These are phyloP conservation scores for Eupithecia inturbata DNA, from an alignment of 2,888 invertebrate genomes.

Conservation along the genomic window DNA sequence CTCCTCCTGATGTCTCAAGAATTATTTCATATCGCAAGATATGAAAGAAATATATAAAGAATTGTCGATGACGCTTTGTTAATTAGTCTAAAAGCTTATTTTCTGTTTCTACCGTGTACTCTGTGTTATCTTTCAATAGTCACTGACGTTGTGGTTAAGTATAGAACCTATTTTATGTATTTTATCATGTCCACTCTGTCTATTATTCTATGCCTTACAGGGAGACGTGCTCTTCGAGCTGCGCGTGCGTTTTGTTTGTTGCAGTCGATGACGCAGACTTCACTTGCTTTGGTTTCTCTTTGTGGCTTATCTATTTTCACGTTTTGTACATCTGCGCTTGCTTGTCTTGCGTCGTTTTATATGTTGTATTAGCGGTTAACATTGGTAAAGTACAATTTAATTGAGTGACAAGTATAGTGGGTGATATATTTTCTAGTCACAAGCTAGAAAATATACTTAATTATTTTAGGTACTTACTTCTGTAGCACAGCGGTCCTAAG, in stretches of 20 bases:
- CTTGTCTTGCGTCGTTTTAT: slow-evolving; percentile 30
- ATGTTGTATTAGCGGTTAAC: slow-evolving; percentile 18
- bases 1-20: not conserved
- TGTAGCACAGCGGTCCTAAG: not conserved
- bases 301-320: slow-evolving; percentile 43
- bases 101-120: not conserved
- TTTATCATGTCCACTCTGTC: not conserved
- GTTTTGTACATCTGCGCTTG: slow-evolving; percentile 32
- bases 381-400: slow-evolving; percentile 12
- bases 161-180: not conserved
- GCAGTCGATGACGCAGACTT: slow-evolving; percentile 60
- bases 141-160: not conserved
- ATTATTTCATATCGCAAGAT: too few relatives aligned
- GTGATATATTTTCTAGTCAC: too few relatives aligned
- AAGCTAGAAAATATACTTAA: not conserved
- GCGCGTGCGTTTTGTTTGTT: slow-evolving; percentile 58
- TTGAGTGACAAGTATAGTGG: not conserved
- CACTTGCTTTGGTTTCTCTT: slow-evolving; percentile 66
- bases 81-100: not conserved
- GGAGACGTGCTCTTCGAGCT: slow-evolving; percentile 22
- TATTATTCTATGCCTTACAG: not conserved
- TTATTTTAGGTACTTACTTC: too few relatives aligned
- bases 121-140: not conserved
- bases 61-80: not conserved
- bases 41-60: too few relatives aligned